Evolutionary conservation across 2,113 vertebrate species (phyloP).

Genomic region (Siphamia tubifer): DNA sequence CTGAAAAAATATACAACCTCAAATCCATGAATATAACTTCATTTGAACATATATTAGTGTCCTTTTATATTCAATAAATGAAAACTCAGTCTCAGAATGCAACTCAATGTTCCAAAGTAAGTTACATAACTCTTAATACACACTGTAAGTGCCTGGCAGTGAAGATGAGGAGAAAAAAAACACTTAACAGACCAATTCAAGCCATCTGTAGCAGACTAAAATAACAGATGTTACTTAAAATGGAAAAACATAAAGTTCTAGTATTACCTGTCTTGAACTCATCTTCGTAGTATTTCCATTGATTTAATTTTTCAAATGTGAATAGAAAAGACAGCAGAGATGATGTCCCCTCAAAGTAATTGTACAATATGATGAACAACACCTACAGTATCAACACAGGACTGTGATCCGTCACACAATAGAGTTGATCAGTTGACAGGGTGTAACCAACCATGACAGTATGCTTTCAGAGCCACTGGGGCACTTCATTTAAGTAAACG

Average conservation of each 20-base stretch:
- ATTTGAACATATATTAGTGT: too few species aligned
- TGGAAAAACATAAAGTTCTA: background rate
- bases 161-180: background rate
- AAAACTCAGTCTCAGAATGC: too few species aligned
- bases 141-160: background rate
- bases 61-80: too few species aligned
- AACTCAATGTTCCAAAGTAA: too few species aligned
- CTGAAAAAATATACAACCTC: too few species aligned
- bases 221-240: background rate
- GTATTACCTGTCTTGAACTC: background rate
- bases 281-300: background rate
- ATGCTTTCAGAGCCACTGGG: slow-evolving; percentile 58
- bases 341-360: background rate
- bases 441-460: slow-evolving; percentile 60
- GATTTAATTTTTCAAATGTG: background rate
- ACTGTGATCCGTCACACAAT: slow-evolving; percentile 42
- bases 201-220: background rate
- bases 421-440: slow-evolving; percentile 52
- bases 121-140: background rate
- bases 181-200: background rate
- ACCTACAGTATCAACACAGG: slow-evolving; percentile 9
- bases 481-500: slow-evolving; percentile 64
- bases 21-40: too few species aligned
- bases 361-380: slow-evolving; percentile 14
- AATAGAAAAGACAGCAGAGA: background rate